These are phyloP conservation scores for Pelecanoides urinatrix DNA, from an alignment of 2,113 vertebrate species.

Conservation along the genomic window DNA sequence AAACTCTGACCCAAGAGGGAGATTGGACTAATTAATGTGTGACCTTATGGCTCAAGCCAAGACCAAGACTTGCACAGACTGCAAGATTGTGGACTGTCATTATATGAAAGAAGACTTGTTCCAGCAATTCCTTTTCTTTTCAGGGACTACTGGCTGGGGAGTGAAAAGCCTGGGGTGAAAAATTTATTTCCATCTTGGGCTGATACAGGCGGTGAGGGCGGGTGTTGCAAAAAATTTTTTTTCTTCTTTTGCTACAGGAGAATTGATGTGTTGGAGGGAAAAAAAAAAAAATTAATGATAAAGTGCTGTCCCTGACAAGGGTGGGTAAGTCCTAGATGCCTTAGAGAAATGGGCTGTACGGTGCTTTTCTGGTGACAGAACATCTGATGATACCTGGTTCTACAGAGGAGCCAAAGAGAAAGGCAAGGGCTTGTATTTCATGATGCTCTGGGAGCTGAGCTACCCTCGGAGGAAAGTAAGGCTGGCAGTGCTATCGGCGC, in stretches of 20 bases:
- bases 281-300: not conserved
- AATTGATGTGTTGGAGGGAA: not conserved
- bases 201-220: accelerated
- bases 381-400: not conserved
- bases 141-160: not conserved
- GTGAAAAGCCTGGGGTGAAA: not conserved
- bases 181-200: not conserved
- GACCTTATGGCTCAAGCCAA: conserved; percentile 21
- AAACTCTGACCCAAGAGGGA: not conserved
- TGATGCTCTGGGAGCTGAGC: not conserved
- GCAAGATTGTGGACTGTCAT: not conserved
- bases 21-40: conserved; percentile 15
- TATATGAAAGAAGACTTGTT: not conserved
- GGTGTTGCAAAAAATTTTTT: not conserved
- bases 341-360: accelerated
- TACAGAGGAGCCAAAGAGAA: not conserved
- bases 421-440: not conserved
- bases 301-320: not conserved
- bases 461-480: not conserved
- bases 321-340: not conserved
- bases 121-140: not conserved
- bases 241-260: not conserved
- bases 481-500: not conserved
- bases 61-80: not conserved
- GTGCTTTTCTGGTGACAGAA: not conserved